Evolutionary conservation across 2,888 invertebrate genomes (phyloP), one percentile per base, ranked within the genome.

Genomic region (Sesia apiformis): DNA sequence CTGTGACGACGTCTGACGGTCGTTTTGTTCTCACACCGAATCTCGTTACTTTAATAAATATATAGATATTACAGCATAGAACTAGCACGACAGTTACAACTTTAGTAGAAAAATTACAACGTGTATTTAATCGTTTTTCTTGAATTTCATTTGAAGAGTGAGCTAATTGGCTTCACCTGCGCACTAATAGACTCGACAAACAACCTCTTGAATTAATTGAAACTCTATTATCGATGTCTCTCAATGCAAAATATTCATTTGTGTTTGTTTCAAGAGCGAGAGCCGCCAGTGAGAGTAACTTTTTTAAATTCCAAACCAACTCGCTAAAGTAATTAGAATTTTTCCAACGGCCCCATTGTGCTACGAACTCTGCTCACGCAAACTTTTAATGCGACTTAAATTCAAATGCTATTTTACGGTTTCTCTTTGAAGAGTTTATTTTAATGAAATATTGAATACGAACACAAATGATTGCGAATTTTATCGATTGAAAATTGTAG

Each of bases 321-420:
- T 84, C 76, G 65, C 74, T 76, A 80, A 85, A 84, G 83, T 84
- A 86, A 86, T 86, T 85, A 85, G 82, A 85, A 81, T 85, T 86
- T 86, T 86, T 86, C 80, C 82, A 78, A 75, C 81, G 72, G 76
- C 76, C 74, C 78, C 84, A 85, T 86, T 86, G 85, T 86, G 78
- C 80, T 74, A 57, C 76, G 73, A 77, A 84, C 81, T 82, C 84
- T 60, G 76, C 81, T 80, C 82, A 80, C 81, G 80, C 73, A 81
- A 86, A 86, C 84, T 86, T 86, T 85, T 86, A 86, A 85, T 84
- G 84, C 78, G 84, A 81, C 84, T 84, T 84, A 80, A 81, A 84
- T 84, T 82, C 79, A 81, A 84, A 84, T 84, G 82, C 78, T 80
- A 79, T 84, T 84, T 83, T 80, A 79, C 78, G 80, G 79, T 78